phyloP scores from a whole-genome alignment of 2,888 invertebrate species.

The Nemotelus nigrinus region DNA sequence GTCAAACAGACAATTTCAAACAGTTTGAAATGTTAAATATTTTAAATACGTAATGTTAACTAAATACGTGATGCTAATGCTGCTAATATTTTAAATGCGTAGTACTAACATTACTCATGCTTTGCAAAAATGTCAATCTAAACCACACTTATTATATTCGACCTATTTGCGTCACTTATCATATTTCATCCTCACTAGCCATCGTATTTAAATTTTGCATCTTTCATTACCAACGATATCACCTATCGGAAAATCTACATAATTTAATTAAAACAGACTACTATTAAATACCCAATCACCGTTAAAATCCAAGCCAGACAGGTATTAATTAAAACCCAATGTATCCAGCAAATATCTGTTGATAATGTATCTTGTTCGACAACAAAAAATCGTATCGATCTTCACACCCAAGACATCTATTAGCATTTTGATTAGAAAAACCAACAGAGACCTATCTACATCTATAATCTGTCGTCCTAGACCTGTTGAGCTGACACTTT shows the following conservation, averaged over 20 bases:
- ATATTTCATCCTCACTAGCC: too few relatives aligned
- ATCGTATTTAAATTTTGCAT: background rate
- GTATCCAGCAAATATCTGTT: background rate
- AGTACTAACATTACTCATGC: too few relatives aligned
- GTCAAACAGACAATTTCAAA: too few relatives aligned
- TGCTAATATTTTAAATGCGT: too few relatives aligned
- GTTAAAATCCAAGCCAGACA: background rate
- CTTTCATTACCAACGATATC: background rate
- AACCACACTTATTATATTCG: too few relatives aligned
- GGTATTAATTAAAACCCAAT: conserved; percentile 17
- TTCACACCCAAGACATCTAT: conserved; percentile 6
- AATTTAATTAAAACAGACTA: conserved; percentile 5
- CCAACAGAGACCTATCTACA: conserved; percentile 25
- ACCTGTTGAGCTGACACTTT: background rate
- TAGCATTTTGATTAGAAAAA: conserved; percentile 42
- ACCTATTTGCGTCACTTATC: too few relatives aligned
- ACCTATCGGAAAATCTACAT: background rate
- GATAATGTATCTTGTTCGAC: too few relatives aligned
- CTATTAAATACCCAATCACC: background rate
- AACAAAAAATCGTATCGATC: background rate
- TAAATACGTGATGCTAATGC: too few relatives aligned
- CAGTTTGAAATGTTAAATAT: too few relatives aligned
- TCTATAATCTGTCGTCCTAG: conserved; percentile 20
- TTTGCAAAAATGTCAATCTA: too few relatives aligned
- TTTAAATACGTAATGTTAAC: too few relatives aligned